Evolutionary conservation across 92 coral and sea anemone genomes (phyloP), one percentile per base, ranked within the genome.

Genomic region (Heteractis magnifica): DNA sequence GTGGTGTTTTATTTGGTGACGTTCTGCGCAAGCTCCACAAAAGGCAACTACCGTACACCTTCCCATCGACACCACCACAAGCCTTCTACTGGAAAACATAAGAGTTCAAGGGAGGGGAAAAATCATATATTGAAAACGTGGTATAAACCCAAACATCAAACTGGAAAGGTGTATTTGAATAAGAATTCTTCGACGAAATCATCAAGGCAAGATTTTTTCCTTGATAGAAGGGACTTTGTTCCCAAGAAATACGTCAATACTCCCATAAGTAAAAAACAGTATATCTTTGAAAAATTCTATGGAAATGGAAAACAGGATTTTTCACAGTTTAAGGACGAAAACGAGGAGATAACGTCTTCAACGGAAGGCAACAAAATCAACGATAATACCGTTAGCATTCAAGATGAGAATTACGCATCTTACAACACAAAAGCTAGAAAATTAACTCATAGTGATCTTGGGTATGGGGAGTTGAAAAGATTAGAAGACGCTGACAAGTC

Each of bases 401-500:
- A 5, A 20, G 73, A 48, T 48, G 73, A 6, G 0, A 68, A 21
- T 68, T 4, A 8, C 6, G 23, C 23, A 68, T 20, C 50, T 26
- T 20, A 26, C 73, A 34, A n/a, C 15, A 64, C 41, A 76, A 55
- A 51, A 0, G 65, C 58, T 19, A 55, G 23, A 76, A 52, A 68
- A 64, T 49, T 19, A 51, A 65, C 65, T 44, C 18, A 65, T 2
- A 80, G 49, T 20, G 34, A 9, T 8, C 64, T 71, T 56, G 51
- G 11, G 3, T 59, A 14, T 4, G 49, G 72, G 1, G 64, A 85
- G 49, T 70, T 77, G 20, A 85, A 85, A 56, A 72, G 71, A 64
- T 73, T 85, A n/a, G 81, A 65, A 26, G 83, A 85, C 44, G 79
- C 76, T 70, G 88, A 85, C 49, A 34, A 26, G 51, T 82, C 75